Evolutionary conservation across 1,140 invertebrate species (phyloP), one percentile per base, ranked within the genome.

Genomic region (Spodoptera litura): DNA sequence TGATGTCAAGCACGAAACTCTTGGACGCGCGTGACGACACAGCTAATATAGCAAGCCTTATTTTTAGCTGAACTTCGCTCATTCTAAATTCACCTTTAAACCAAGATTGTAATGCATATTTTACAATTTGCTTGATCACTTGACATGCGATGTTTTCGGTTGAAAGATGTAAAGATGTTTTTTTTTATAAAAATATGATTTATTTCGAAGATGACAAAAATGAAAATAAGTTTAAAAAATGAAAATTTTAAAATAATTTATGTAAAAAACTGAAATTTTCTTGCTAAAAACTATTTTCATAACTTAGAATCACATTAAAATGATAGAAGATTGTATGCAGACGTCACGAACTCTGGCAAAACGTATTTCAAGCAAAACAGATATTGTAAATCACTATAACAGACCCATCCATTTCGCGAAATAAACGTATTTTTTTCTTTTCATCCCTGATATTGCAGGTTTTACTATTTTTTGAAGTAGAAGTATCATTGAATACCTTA

Each of bases 381-480:
- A 74, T 74, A 74, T 56, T 78, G 81, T 86, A 86, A 84, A 86
- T 86, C 84, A 86, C 78, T 51, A 78, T 86, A 83, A 86, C 84
- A 83, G 84, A 86, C 74, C 75, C 83, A 86, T 86, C 68, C 74
- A 79, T 85, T 81, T 66, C 52, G 64, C 35, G 56, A 61, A 74
- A 74, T 74, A 74, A 74, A 74, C 71, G 71, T 61, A 74, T 61
- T 74, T 74, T 74, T 78, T 78, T 72, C 51, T 70, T 64, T 73
- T 27, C 68, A 51, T 53, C 9, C 31, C 52, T 58, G 61, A 49
- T 27, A 77, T 76, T 62, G 53, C 59, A 44, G 38, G 20, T 71
- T 76, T 49, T 61, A 55, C 55, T 74, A 74, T 78, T 66, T 78
- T 80, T 76, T 25, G 31, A 31, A 58, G 73, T 77, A 56, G 13